Conservation (phyloP, 2,113 vertebrate species). For the Macrotus californicus region DNA sequence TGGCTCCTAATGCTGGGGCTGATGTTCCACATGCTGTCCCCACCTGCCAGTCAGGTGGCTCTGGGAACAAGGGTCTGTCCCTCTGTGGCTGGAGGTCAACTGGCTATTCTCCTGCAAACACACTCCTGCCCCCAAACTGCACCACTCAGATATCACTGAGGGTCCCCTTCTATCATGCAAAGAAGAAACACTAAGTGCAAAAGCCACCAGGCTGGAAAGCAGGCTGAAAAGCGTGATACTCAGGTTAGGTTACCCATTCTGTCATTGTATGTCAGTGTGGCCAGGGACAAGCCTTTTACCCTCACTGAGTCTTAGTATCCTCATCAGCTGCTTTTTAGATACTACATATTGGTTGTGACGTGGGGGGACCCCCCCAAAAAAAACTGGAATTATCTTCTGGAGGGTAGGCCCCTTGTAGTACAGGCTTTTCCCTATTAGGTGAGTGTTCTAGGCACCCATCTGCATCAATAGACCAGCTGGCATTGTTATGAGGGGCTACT, state of each 20-base stretch:
- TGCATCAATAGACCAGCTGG: too few species aligned
- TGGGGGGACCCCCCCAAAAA: neutral
- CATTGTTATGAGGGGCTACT: too few species aligned
- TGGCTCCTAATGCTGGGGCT: neutral
- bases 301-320: rapidly evolving
- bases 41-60: neutral
- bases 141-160: neutral
- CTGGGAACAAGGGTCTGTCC: neutral
- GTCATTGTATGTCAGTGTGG: too few species aligned
- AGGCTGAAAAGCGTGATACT: neutral
- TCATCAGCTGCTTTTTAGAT: neutral
- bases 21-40: neutral
- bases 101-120: neutral
- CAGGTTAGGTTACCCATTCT: neutral
- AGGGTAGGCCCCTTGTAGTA: too few species aligned
- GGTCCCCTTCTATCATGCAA: neutral
- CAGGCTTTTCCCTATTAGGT: too few species aligned
- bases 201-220: neutral
- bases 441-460: too few species aligned
- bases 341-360: neutral
- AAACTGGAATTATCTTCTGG: too few species aligned
- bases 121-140: neutral
- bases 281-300: neutral
- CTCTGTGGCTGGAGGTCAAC: neutral
- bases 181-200: neutral